Evolutionary conservation across 1,140 invertebrate genomes (phyloP).

Genomic region (Chymomyza costata): DNA sequence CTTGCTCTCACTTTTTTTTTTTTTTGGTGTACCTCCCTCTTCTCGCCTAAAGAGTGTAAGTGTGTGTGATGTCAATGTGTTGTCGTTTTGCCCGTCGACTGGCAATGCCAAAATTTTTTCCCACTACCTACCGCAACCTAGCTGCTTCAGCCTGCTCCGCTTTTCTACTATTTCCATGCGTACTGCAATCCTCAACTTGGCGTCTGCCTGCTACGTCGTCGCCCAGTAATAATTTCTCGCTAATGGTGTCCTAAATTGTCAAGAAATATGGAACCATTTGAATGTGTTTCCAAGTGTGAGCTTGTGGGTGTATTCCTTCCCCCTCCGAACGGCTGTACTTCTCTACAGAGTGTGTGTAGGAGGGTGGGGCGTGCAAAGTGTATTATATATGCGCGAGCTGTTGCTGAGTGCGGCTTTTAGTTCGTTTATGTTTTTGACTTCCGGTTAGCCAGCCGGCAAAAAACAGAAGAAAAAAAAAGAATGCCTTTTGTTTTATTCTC

Average conservation of each 20-base stretch:
- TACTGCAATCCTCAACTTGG: constrained; percentile 19
- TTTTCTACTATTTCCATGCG: background rate
- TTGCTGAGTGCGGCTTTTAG: constrained; percentile 67
- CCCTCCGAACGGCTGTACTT: constrained; percentile 8
- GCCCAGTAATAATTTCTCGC: constrained; percentile 70
- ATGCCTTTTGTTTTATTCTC: constrained; percentile 62
- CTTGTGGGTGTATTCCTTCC: constrained; percentile 42
- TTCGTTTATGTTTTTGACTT: constrained; percentile 70
- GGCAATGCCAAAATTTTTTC: background rate
- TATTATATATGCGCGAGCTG: constrained; percentile 23
- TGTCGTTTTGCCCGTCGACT: constrained; percentile 45
- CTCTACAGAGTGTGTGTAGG: too few relatives aligned
- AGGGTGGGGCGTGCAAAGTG: too few relatives aligned
- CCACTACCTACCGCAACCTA: constrained; percentile 5
- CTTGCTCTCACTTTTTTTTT: too few relatives aligned
- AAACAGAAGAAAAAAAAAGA: too few relatives aligned
- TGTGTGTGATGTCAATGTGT: constrained; percentile 30
- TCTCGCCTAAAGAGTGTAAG: too few relatives aligned
- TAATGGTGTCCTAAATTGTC: constrained; percentile 73
- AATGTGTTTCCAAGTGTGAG: constrained; percentile 46
- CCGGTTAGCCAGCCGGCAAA: constrained; percentile 56
- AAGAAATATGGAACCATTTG: constrained; percentile 73
- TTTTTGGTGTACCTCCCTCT: too few relatives aligned
- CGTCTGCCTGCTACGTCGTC: constrained; percentile 11
- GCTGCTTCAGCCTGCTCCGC: too few relatives aligned